Evolutionary conservation across 2,888 invertebrate genomes (phyloP).

Genomic region (Drosophila prolongata): DNA sequence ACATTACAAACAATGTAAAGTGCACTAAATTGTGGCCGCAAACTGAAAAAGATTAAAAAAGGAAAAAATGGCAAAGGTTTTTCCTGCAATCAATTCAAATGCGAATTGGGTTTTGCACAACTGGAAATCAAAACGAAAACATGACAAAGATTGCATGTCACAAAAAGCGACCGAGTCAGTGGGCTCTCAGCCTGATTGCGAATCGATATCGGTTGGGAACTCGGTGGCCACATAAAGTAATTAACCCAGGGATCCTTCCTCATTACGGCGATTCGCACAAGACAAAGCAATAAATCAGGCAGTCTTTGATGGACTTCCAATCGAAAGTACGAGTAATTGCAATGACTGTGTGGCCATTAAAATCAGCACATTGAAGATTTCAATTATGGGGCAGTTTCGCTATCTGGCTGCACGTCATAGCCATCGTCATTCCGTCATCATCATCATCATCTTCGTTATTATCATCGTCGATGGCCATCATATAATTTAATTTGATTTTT

Average conservation of each 20-base stretch:
- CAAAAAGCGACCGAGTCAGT: slow-evolving; percentile 25
- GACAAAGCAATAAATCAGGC: slow-evolving; percentile 52
- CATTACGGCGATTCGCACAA: slow-evolving; percentile 21
- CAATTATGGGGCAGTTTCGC: slow-evolving; percentile 60
- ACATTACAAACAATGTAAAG: slow-evolving; percentile 71
- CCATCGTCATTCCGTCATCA: slow-evolving; percentile 20
- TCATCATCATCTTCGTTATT: slow-evolving; percentile 13
- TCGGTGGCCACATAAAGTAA: slow-evolving; percentile 46
- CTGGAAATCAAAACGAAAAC: slow-evolving; percentile 58
- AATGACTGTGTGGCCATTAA: slow-evolving; percentile 53
- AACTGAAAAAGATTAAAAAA: slow-evolving; percentile 35
- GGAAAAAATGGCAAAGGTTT: slow-evolving; percentile 7
- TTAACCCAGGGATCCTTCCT: slow-evolving; percentile 42
- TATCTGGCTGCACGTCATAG: slow-evolving; percentile 39
- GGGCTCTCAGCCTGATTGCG: slow-evolving; percentile 64
- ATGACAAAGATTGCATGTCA: slow-evolving; percentile 44
- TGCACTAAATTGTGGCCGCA: slow-evolving; percentile 66
- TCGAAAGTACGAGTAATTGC: slow-evolving; percentile 33
- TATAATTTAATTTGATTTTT: slow-evolving; percentile 73
- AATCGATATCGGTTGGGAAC: slow-evolving; percentile 54
- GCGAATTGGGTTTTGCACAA: slow-evolving; percentile 67
- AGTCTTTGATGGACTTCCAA: slow-evolving; percentile 40
- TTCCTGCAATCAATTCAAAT: slow-evolving; percentile 73
- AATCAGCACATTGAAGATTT: slow-evolving; percentile 63
- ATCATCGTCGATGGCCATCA: slow-evolving; percentile 50